Evolutionary conservation across 2,797 vertebrate genomes (phyloP), one percentile per base, ranked within the genome.

Genomic region (Urophycis tenuis): DNA sequence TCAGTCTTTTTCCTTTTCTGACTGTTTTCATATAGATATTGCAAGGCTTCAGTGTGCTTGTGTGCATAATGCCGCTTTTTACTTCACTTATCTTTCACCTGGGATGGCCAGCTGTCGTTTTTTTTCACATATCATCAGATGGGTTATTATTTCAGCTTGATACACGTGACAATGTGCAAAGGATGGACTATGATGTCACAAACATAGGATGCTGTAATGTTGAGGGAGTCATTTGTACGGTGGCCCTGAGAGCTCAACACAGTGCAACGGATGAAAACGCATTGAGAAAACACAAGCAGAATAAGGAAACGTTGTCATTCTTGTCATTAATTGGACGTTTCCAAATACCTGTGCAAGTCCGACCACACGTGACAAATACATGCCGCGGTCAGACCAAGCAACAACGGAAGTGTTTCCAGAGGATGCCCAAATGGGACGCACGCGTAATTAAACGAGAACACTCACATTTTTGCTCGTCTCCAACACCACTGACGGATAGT

Each of bases 21-120:
- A 2, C 11, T 2, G n/a, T 67, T 67, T 67, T 67, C 53, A 64
- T 25, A 25, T 25, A 53, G 22, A 1, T n/a, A n/a, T 67, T 67
- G 10, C 25, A 67, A 67, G 60, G 11, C 60, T 10, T 25, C 1
- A 2, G 60, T 11, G 60, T 67, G 25, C 60, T 67, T 67, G n/a
- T 29, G 25, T 25, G 60, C 60, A 30, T 3, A 67, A 29, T 22
- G n/a, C 29, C 11, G 29, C 9, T 2, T 67, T 67, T 25, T 67
- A 67, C 60, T 67, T 67, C 17, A 67, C n/a, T 67, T 67, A 67
- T 67, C 60, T 67, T 67, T 67, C 60, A 29, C 60, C 25, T 67
- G 60, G 29, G 60, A 67, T 67, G 29, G 60, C n/a, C 10, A n/a
- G 19, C 22, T 60, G n/a, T 67, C 9, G 19, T 9, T 45, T 15